These are phyloP conservation scores for Sorex maritimensis DNA, from an alignment of 2,797 vertebrate species.

Conservation along the genomic window DNA sequence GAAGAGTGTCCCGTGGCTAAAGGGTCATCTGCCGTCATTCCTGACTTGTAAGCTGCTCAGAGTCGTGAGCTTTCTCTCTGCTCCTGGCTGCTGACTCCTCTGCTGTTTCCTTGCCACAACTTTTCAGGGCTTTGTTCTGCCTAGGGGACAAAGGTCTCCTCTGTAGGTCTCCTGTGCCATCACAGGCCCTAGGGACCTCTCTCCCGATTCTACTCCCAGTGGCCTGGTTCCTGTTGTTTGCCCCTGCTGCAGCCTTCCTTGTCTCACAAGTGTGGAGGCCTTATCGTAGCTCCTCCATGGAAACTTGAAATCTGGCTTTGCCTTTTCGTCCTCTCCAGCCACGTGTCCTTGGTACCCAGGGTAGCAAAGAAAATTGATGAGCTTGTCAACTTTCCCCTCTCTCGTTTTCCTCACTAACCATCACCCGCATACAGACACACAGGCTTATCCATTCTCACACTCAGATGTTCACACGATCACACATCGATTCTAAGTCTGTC, in stretches of 20 bases:
- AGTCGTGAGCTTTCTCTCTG: background rate
- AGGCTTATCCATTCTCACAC: background rate
- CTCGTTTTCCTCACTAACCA: background rate
- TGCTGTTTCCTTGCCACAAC: background rate
- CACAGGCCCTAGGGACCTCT: background rate
- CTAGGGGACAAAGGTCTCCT: accelerated
- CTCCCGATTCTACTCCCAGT: background rate
- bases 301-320: conserved; percentile 15
- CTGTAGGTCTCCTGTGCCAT: background rate
- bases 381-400: background rate
- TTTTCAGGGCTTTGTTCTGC: conserved; percentile 20
- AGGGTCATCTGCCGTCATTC: background rate
- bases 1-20: background rate
- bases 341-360: background rate
- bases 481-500: background rate
- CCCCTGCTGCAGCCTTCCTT: background rate
- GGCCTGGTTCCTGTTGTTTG: background rate
- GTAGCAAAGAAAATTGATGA: background rate
- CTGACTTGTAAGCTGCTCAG: background rate
- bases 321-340: background rate
- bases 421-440: no score
- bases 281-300: conserved; percentile 8
- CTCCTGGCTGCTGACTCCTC: background rate
- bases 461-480: background rate
- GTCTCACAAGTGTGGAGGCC: conserved; percentile 30